Evolutionary conservation across 2,113 vertebrate genomes (phyloP).

Genomic region (Gnathonemus longibarbis): DNA sequence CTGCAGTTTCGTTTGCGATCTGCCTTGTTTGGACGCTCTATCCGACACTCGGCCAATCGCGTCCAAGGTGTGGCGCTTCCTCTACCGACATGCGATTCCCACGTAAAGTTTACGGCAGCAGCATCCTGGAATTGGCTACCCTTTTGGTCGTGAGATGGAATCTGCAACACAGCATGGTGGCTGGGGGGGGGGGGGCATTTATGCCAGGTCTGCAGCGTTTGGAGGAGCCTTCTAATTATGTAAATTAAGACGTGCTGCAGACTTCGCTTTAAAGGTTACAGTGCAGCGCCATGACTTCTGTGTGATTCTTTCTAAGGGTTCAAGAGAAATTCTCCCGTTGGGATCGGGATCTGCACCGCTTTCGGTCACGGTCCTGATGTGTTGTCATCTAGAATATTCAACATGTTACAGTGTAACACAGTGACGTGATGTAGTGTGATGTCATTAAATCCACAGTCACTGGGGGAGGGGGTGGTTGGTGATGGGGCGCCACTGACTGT

Average conservation of each 20-base stretch:
- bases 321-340: not conserved
- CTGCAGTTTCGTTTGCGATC: not conserved
- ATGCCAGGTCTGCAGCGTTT: not conserved
- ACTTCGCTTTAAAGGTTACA: not conserved
- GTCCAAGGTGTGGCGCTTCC: not conserved
- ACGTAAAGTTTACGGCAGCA: not conserved
- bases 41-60: not conserved
- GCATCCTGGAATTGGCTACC: not conserved
- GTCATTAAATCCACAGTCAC: not conserved
- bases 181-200: not conserved
- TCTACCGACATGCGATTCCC: not conserved
- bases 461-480: not conserved
- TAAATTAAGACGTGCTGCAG: not conserved
- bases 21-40: not conserved
- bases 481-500: not conserved
- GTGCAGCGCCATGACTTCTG: not conserved
- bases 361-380: not conserved
- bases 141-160: not conserved
- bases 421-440: not conserved
- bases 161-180: not conserved
- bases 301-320: not conserved
- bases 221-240: not conserved
- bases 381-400: not conserved
- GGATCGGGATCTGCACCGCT: not conserved
- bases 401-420: not conserved